Percentiles rank a stretch among this genome's conserved stretches.
phyloP scores from a whole-genome alignment of 2,888 invertebrate species.

The Pterostichus madidus region DNA sequence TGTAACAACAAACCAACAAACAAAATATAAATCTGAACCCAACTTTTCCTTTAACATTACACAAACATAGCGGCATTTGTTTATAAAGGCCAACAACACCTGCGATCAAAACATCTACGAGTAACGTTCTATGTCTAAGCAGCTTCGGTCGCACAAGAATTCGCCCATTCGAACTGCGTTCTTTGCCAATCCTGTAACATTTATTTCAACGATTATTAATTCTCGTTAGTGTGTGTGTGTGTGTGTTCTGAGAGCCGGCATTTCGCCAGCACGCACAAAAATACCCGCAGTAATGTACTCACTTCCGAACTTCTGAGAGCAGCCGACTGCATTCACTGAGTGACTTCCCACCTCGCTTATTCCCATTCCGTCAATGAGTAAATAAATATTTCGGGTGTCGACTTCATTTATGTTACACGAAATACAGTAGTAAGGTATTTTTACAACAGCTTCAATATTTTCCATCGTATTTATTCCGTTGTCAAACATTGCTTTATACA shows the following conservation, averaged over 20 bases:
- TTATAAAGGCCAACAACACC: constrained; percentile 27
- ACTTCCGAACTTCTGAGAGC: constrained; percentile 26
- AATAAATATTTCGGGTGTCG: too few relatives aligned
- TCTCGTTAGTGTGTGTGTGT: not conserved
- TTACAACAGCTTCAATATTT: too few relatives aligned
- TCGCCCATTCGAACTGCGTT: constrained; percentile 9
- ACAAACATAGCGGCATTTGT: not conserved
- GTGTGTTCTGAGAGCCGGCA: constrained; percentile 17
- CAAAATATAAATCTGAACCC: not conserved
- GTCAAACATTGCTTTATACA: too few relatives aligned
- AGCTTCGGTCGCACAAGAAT: not conserved
- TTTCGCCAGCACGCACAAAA: constrained; percentile 39
- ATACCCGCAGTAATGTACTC: constrained; percentile 30
- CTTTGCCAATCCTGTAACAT: constrained; percentile 39
- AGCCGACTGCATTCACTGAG: not conserved
- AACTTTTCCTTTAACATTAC: not conserved
- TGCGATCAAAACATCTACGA: constrained; percentile 16
- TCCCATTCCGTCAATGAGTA: not conserved
- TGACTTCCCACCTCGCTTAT: not conserved
- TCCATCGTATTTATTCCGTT: too few relatives aligned
- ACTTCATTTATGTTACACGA: too few relatives aligned
- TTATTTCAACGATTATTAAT: constrained; percentile 40
- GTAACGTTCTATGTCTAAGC: not conserved
- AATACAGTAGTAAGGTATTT: too few relatives aligned
- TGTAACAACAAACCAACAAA: not conserved